Evolutionary conservation across 2,113 vertebrate species (phyloP), one percentile per base, ranked within the genome.

Genomic region (Myrmecobius fasciatus): DNA sequence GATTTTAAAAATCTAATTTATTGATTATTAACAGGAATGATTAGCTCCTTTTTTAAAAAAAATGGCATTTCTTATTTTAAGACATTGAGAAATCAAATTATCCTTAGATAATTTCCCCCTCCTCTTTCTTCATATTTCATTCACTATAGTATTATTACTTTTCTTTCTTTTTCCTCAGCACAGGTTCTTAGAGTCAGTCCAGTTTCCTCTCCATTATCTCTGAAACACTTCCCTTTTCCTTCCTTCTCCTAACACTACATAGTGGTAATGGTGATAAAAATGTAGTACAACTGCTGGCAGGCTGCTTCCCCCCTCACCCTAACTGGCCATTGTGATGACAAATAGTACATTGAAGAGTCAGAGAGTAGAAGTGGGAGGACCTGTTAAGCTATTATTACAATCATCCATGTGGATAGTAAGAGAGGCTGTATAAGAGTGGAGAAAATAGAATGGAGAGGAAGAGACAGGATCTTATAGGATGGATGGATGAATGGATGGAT

Each of bases 1-100:
- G 25, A 0, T 12, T 95, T 98, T 97, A 97, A 92, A 95, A 96
- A 98, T 97, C 97, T 98, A 98, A 98, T 98, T 98, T 97, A 97
- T 97, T 98, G 96, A 96, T 97, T 97, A 98, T 98, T 97, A 98
- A 95, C 89, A 12, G 93, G 97, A 96, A 98, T 97, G 91, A 25
- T 92, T 97, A 98, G 90, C 97, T 94, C 96, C 96, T 96, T 95
- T 94, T 96, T 94, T 96, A 98, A 98, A 60, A 17, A 97, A 96
- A 97, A 94, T 91, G 52, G 31, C 93, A 97, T 96, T 98, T 96
- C 94, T 96, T 95, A 96, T 96, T 96, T 97, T 92, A 97, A 95
- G 96, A 94, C 96, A 93, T 1, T 75, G 89, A 91, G 43, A 92
- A 97, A 92, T 95, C 95, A 95, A 96, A 47, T 47, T 43, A 54